Evolutionary conservation across 2,113 vertebrate genomes (phyloP), one percentile per base, ranked within the genome.

Genomic region (Anseranas semipalmata): DNA sequence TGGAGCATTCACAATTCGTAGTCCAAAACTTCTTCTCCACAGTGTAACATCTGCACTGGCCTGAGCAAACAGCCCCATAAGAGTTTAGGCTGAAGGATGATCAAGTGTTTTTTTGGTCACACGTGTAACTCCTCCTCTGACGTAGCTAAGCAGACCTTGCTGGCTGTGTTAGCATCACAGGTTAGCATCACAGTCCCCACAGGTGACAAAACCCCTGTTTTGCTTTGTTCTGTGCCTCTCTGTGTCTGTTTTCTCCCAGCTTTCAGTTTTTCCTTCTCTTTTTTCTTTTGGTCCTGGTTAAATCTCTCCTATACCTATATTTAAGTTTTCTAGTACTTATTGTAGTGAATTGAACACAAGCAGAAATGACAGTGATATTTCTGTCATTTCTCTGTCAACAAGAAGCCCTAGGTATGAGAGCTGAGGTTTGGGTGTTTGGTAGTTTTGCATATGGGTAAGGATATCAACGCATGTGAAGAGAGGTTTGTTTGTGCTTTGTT

Each of bases 101-200:
- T 33, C 35, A 65, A 32, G 15, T 39, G 70, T 85, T 71, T 89
- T 70, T 41, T 63, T 58, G 33, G 24, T 46, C 80, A 59, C 30
- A 33, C 2, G 1, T 68, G 24, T 19, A 46, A 30, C 27, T 60
- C 53, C 5, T 53, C 4, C 70, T 80, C 25, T 67, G 86, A 18
- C 0, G 1, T 30, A 81, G 43, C 52, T 28, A 6, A 56, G 25
- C 43, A 75, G 39, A 50, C 20, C 0, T 0, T 46, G 63, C 58
- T 4, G 4, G 41, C 45, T 46, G 28, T 45, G 43, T 76, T 59
- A 30, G 22, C 55, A 35, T 30, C 56, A 58, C 43, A 65, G n/a
- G 43, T 76, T 59, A 30, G 22, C 55, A 35, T 32, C 58, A 59
- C 45, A 66, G 0, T 74, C 59, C 30, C 39, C 37, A 25, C 30